Conservation (phyloP, 2,888 invertebrate genomes). For the Cloeon dipterum region DNA sequence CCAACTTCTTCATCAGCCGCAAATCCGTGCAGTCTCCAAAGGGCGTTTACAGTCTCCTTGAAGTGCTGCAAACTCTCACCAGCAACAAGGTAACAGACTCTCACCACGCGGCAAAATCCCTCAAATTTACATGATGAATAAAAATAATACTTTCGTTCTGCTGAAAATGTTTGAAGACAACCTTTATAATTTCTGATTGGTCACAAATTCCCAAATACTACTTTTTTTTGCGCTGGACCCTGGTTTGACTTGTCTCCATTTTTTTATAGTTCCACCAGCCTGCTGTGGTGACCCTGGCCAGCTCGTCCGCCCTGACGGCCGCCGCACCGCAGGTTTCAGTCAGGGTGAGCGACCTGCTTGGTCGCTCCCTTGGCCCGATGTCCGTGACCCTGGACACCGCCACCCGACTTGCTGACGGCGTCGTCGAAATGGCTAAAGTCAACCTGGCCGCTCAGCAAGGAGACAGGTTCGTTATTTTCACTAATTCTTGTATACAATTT, state of each 20-base stretch:
- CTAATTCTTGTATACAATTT: neutral
- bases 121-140: no score
- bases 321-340: constrained; percentile 50
- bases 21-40: constrained; percentile 70
- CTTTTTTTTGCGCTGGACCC: no score
- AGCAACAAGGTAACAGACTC: constrained; percentile 33
- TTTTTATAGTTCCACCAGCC: constrained; percentile 42
- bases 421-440: constrained; percentile 40
- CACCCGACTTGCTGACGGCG: constrained; percentile 45
- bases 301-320: constrained; percentile 50
- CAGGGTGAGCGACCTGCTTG: constrained; percentile 49
- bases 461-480: neutral
- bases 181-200: neutral
- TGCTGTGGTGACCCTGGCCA: constrained; percentile 57
- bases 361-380: constrained; percentile 35
- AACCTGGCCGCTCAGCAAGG: neutral
- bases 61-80: constrained; percentile 46
- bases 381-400: constrained; percentile 54
- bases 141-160: neutral
- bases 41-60: constrained; percentile 59
- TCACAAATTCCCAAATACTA: no score
- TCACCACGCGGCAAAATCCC: neutral
- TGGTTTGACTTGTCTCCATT: no score
- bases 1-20: constrained; percentile 71
- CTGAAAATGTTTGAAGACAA: neutral